Evolutionary conservation across 2,888 invertebrate genomes (phyloP), one percentile per base, ranked within the genome.

Genomic region (Mallateleia sp.): DNA sequence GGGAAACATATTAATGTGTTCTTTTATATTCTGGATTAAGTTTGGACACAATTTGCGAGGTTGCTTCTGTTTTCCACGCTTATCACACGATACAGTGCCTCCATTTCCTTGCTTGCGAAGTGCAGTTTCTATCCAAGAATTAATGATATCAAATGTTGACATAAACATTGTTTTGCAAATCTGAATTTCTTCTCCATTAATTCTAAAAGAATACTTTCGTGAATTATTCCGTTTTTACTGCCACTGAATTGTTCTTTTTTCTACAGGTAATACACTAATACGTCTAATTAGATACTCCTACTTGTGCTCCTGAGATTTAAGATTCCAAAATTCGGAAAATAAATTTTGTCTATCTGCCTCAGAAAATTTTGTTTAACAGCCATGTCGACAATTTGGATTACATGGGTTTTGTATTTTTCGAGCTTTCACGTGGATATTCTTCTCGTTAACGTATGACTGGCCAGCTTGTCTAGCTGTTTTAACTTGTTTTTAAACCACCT

Each of bases 1-100:
- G n/a, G 60, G 67, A 69, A 75, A 82, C 11, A 67, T 28, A 75
- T 75, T 62, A 24, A 71, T 77, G 25, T 83, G 77, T 18, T 77
- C 60, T 18, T 67, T 69, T 25, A 83, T n/a, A n/a, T n/a, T n/a
- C n/a, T n/a, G n/a, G n/a, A n/a, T n/a, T n/a, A n/a, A n/a, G n/a
- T n/a, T n/a, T n/a, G n/a, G n/a, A n/a, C n/a, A n/a, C n/a, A n/a
- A n/a, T n/a, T n/a, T n/a, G n/a, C n/a, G n/a, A n/a, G n/a, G n/a
- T n/a, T n/a, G n/a, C n/a, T n/a, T n/a, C n/a, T 32, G 32, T 32
- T 32, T 32, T 32, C 32, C 32, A 6, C 32, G 45, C 11, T 18
- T 54, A 25, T 79, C 79, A 5, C 45, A 22, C 22, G 9, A 6
- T 18, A 71, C 25, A 18, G 24, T 34, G n/a, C 58, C 42, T 32